Conservation (phyloP, 2,113 vertebrate species). For the Crotalus tigris region DNA sequence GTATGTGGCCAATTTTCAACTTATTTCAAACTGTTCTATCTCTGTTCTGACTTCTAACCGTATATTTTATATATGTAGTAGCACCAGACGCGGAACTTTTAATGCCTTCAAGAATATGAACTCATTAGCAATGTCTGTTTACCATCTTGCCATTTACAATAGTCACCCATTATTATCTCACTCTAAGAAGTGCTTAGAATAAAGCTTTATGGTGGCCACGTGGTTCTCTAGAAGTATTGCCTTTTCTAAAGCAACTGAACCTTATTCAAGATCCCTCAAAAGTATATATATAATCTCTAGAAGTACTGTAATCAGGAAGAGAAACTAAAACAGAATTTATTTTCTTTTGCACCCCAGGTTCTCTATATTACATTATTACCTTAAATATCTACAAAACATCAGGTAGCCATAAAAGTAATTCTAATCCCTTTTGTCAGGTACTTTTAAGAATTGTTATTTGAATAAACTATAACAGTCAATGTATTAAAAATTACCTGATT, state of each 20-base stretch:
- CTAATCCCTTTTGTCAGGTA: neutral
- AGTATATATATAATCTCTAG: neutral
- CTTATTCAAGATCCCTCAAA: neutral
- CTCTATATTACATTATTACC: neutral
- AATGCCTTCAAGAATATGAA: neutral
- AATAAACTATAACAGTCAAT: neutral
- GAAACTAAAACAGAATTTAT: neutral
- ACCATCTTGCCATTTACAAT: neutral
- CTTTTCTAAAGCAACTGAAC: neutral
- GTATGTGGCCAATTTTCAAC: neutral
- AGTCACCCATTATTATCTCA: neutral
- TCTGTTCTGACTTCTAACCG: neutral
- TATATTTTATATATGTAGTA: neutral
- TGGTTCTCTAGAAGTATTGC: neutral
- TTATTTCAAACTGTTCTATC: neutral
- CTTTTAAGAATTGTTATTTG: neutral
- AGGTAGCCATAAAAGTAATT: neutral
- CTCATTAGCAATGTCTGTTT: neutral
- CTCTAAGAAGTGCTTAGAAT: neutral
- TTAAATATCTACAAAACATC: neutral
- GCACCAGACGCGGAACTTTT: neutral
- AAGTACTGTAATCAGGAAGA: neutral
- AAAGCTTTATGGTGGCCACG: neutral
- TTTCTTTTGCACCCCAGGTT: neutral
- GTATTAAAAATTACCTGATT: neutral